These are phyloP conservation scores for Cyclina sinensis DNA, from an alignment of 1,140 invertebrate species.

Conservation along the genomic window DNA sequence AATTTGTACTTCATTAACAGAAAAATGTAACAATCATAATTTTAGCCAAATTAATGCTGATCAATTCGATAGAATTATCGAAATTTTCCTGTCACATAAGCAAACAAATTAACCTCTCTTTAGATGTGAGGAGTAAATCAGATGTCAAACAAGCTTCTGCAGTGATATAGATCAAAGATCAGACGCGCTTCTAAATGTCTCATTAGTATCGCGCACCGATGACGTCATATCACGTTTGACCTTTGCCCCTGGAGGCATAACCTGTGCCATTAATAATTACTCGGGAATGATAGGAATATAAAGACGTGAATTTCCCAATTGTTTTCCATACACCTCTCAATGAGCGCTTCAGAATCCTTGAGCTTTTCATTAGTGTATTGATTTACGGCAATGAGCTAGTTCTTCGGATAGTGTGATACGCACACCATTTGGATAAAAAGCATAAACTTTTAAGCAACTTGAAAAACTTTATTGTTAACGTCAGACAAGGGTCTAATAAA, in stretches of 20 bases:
- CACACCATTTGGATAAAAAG: neutral
- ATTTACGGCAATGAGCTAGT: constrained; percentile 9
- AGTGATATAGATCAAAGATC: neutral
- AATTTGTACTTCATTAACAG: constrained; percentile 30
- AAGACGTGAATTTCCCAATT: constrained; percentile 10
- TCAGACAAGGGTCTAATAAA: neutral
- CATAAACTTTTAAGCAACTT: constrained; percentile 5
- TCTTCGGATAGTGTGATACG: neutral
- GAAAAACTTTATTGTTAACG: neutral
- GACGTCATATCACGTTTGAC: constrained; percentile 23
- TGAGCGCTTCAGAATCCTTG: constrained; percentile 18
- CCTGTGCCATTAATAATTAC: constrained; percentile 25
- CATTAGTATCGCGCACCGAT: constrained; percentile 14
- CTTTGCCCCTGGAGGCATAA: constrained; percentile 10
- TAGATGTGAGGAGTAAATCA: neutral
- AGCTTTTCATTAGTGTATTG: constrained; percentile 33
- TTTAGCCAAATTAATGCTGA: neutral
- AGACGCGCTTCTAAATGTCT: constrained; percentile 18
- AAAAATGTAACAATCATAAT: neutral
- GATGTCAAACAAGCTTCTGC: neutral
- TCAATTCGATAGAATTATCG: neutral
- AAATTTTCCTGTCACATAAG: neutral
- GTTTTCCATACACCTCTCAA: constrained; percentile 27
- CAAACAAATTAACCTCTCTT: neutral
- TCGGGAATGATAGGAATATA: constrained; percentile 18